Conservation (phyloP, 64 coral and sea anemone species). For the Montipora efflorescens region DNA sequence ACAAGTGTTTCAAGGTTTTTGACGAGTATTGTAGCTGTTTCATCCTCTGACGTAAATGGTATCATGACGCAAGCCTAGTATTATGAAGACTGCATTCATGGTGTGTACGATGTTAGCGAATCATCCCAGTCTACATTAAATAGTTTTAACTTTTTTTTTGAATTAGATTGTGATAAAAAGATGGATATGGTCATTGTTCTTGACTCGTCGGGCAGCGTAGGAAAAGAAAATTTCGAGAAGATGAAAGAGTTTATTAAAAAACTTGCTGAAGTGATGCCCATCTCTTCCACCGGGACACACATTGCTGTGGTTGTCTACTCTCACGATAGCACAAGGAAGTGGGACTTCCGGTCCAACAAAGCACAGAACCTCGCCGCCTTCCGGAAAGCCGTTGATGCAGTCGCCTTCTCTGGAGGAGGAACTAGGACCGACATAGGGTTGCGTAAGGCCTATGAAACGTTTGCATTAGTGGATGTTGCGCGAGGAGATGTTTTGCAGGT, state of each 20-base stretch:
- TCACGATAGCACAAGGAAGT: too few species aligned
- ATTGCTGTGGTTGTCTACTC: too few species aligned
- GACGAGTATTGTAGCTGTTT: too few species aligned
- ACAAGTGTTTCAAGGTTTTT: too few species aligned
- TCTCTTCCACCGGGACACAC: neutral
- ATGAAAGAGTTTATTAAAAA: neutral
- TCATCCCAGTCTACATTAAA: too few species aligned
- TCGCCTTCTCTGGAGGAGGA: too few species aligned
- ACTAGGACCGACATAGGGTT: constrained; percentile 52
- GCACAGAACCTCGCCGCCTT: neutral
- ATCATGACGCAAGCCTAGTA: too few species aligned
- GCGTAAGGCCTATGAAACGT: too few species aligned
- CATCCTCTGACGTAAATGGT: too few species aligned
- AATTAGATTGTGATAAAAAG: neutral
- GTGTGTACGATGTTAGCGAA: too few species aligned
- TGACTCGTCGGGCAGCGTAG: constrained; percentile 41
- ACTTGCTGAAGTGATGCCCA: neutral
- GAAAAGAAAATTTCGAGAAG: neutral
- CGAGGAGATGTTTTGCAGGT: neutral
- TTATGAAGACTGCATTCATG: too few species aligned
- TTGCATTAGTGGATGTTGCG: neutral
- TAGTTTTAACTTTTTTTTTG: neutral
- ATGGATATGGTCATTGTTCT: constrained; percentile 61
- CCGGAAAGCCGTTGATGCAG: neutral
- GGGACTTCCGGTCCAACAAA: constrained; percentile 2